Percentiles rank a stretch among this genome's conserved stretches.
These are phyloP conservation scores for Drosophila nannoptera DNA, from an alignment of 1,140 invertebrate species.

Conservation along the genomic window DNA sequence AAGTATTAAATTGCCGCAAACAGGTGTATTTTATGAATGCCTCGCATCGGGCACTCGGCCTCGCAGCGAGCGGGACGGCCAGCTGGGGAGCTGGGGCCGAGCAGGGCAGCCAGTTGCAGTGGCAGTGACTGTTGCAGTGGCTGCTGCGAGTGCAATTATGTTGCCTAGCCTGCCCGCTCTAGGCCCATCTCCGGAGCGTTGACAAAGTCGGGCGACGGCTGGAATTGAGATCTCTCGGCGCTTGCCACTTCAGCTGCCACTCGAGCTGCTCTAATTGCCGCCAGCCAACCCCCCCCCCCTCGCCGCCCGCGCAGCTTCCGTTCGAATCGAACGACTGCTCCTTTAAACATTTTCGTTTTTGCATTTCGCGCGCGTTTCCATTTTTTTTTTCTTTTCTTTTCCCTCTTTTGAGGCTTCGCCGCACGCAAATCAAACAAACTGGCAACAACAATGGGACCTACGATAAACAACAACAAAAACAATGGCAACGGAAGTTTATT, in stretches of 20 bases:
- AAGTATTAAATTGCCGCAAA: slow-evolving; percentile 77
- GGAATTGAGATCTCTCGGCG: too few species aligned
- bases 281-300: too few species aligned
- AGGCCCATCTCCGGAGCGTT: too few species aligned
- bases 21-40: slow-evolving; percentile 73
- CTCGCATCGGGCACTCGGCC: slow-evolving; percentile 35
- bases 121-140: slow-evolving; percentile 27
- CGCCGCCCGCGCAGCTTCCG: not conserved
- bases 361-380: slow-evolving; percentile 16
- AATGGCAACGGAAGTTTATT: slow-evolving; percentile 73
- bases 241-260: too few species aligned
- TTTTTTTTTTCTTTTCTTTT: too few species aligned
- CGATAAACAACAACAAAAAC: slow-evolving; percentile 31
- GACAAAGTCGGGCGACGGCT: too few species aligned
- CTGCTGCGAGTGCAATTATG: slow-evolving; percentile 48
- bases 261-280: too few species aligned
- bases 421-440: slow-evolving; percentile 58
- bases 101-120: slow-evolving; percentile 15
- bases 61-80: slow-evolving; percentile 1
- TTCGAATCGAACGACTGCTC: not conserved
- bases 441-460: slow-evolving; percentile 31
- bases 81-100: not conserved
- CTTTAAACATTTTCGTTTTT: not conserved
- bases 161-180: slow-evolving; percentile 21
- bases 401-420: slow-evolving; percentile 20